Percentiles rank a stretch among this genome's conserved stretches.
These are phyloP conservation scores for Gavialis gangeticus DNA, from an alignment of 2,113 vertebrate genomes.

Conservation along the genomic window DNA sequence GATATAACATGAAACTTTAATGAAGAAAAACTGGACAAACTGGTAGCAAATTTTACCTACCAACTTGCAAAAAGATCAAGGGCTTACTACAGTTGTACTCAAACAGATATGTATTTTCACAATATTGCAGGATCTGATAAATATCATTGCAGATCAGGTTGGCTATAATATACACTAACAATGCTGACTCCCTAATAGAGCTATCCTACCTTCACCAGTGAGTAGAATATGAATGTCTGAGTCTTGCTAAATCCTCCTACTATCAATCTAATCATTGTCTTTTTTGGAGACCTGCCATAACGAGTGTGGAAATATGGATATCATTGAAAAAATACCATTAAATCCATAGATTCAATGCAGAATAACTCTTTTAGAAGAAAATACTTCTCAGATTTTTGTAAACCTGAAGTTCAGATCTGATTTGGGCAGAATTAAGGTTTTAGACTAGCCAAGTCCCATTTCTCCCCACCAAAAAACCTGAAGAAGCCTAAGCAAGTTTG, in stretches of 20 bases:
- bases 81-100: constrained; percentile 52
- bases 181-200: background rate
- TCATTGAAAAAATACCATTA: background rate
- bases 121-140: constrained; percentile 32
- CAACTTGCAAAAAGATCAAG: constrained; percentile 68
- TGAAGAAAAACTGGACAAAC: constrained; percentile 27
- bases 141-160: constrained; percentile 51
- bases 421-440: background rate
- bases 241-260: background rate
- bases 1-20: constrained; percentile 63
- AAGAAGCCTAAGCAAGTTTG: constrained; percentile 41
- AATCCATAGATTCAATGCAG: background rate
- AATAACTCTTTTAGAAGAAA: background rate
- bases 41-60: constrained; percentile 69
- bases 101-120: constrained; percentile 41
- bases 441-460: background rate
- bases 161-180: constrained; percentile 66
- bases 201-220: background rate
- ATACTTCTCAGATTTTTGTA: background rate
- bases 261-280: background rate
- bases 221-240: background rate
- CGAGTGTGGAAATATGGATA: background rate
- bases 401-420: background rate
- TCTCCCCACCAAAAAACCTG: background rate
- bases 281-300: background rate